Conservation (phyloP, 2,113 vertebrate genomes). For the Panthera tigris region DNA sequence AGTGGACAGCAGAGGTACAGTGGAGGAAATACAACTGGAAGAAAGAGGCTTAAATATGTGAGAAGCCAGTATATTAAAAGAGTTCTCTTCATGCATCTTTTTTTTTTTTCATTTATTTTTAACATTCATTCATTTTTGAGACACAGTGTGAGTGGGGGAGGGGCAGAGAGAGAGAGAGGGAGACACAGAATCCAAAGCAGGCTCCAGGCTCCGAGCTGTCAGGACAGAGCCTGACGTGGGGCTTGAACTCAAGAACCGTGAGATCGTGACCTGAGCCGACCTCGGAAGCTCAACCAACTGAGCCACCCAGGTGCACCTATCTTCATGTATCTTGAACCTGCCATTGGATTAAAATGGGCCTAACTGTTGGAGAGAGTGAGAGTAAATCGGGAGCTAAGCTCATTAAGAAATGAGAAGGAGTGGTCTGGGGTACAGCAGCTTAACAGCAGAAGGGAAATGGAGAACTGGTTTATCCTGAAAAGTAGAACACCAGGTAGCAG, state of each 20-base stretch:
- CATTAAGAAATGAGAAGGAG: not conserved
- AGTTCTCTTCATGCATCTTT: not conserved
- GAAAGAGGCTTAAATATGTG: not conserved
- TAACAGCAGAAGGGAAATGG: not conserved
- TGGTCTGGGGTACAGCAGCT: not conserved
- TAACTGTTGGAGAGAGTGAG: not conserved
- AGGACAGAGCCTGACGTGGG: too few species aligned
- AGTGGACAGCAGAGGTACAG: not conserved
- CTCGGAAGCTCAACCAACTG: too few species aligned
- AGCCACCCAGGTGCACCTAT: not conserved
- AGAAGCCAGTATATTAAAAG: not conserved
- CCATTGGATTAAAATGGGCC: not conserved
- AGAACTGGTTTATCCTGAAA: not conserved
- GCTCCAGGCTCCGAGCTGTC: too few species aligned
- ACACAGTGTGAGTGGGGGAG: too few species aligned
- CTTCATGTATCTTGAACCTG: not conserved
- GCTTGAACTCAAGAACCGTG: too few species aligned
- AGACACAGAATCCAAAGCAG: too few species aligned
- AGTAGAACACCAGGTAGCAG: not conserved
- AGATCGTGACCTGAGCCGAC: too few species aligned
- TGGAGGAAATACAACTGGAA: not conserved
- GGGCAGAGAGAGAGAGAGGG: too few species aligned
- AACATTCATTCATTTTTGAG: too few species aligned
- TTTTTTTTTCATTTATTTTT: too few species aligned
- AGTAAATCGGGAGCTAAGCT: not conserved